Base-by-base conservation (phyloP, 2,888 invertebrate species). In the Oscheius sp. region DNA sequence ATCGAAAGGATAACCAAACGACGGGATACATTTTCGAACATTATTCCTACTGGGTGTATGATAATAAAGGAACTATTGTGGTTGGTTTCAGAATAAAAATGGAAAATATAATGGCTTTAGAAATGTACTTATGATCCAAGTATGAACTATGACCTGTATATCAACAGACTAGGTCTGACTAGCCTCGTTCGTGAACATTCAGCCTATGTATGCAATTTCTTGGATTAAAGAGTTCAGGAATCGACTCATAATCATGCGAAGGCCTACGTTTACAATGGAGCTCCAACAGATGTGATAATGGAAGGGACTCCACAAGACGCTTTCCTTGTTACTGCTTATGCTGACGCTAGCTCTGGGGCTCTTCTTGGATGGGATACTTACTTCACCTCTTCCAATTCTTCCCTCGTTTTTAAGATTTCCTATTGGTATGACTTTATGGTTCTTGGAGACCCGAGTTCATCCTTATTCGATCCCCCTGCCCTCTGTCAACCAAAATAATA, bases 331-430 rank as follows among this genome's bases (percentile, higher is more conserved):
- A 77, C 74, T 2, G 70, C 73, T 0, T 74, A 74, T 41, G 71
- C 77, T 6, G 74, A 74, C 65, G 72, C 77, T 2, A 38, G 36
- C 4, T 71, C 70, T 47, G 77, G 76, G 26, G 71, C 71, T 49
- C 71, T 76, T 24, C 69, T 76, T 33, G 76, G 74, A 9, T 76
- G 74, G 74, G 74, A 76, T 54, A 76, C 76, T 20, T 76, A 72
- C 36, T 76, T 76, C 70, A 68, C 73, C n/a, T 57, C 70, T 2
- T 71, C 73, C 17, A 38, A 63, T 36, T 62, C 71, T 50, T 67
- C 61, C 12, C 51, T 68, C 41, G 71, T 75, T 32, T 71, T 57
- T 41, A 61, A 71, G 47, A 57, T 70, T 5, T 75, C 75, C 20
- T 75, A 75, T 57, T 71, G 72, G 59, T 75, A 75, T 49, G 70